Percentiles rank a stretch among this genome's conserved stretches.
Evolutionary conservation across 2,113 vertebrate species (phyloP).

Genomic region (Odontesthes bonariensis): DNA sequence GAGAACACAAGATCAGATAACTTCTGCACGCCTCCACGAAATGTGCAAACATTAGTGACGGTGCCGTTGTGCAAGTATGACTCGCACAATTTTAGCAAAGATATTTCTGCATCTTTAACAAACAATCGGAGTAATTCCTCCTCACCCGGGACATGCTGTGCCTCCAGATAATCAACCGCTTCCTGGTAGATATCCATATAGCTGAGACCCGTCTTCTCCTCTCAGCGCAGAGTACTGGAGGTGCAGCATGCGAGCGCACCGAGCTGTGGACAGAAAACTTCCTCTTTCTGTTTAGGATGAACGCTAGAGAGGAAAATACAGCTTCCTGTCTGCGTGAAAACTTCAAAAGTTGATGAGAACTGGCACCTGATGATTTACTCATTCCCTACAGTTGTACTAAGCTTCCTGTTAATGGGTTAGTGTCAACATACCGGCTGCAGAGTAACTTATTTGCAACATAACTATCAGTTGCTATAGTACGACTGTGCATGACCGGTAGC

Average conservation of each 20-base stretch:
- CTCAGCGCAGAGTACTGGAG: not conserved
- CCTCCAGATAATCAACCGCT: constrained; percentile 71
- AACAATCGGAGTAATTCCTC: not conserved
- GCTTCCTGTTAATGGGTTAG: constrained; percentile 32
- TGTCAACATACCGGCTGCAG: not conserved
- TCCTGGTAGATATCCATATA: constrained; percentile 79
- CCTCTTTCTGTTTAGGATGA: constrained; percentile 66
- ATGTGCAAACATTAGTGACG: no score
- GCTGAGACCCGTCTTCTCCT: not conserved
- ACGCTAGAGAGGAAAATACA: constrained; percentile 47
- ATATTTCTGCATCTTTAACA: not conserved
- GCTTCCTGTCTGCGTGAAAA: constrained; percentile 50
- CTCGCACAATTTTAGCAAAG: not conserved
- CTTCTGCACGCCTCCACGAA: no score
- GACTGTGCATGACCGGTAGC: not conserved
- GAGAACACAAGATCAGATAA: not conserved
- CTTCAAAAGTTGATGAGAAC: not conserved
- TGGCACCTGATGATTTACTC: constrained; percentile 1
- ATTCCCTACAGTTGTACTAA: not conserved
- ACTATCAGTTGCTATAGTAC: not conserved
- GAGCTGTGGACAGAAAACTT: constrained; percentile 51
- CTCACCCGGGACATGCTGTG: constrained; percentile 59
- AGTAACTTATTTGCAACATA: not conserved
- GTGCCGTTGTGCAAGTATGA: not conserved
- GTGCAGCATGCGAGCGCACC: constrained; percentile 5